A percentile compares a stretch with the other conserved stretches of the same genome.
Conservation (phyloP, 2,113 vertebrate species). For the Oreotrochilus melanogaster region DNA sequence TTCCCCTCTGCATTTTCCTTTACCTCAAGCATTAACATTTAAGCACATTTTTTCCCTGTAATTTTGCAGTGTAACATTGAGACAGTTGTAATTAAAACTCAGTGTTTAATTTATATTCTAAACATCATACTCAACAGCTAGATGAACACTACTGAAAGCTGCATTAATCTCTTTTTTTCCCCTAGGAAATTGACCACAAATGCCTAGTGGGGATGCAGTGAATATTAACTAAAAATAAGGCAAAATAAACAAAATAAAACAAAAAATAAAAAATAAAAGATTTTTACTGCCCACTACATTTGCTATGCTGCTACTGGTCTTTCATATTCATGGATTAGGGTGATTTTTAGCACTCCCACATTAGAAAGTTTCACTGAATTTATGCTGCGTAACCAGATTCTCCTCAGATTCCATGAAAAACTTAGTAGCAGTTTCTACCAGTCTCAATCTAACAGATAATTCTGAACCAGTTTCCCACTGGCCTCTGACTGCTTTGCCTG, state of each 20-base stretch:
- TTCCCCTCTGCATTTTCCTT: background rate
- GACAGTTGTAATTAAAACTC: background rate
- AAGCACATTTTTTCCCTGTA: background rate
- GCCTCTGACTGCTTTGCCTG: background rate
- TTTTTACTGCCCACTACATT: background rate
- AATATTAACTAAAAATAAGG: background rate
- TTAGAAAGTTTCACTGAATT: background rate
- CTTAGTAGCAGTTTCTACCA: background rate
- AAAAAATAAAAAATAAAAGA: no score
- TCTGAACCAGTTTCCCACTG: background rate
- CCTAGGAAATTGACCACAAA: background rate
- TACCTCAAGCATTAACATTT: background rate
- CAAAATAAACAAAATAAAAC: no score
- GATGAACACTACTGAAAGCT: background rate
- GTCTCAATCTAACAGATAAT: background rate
- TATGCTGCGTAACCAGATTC: background rate
- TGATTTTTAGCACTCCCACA: background rate
- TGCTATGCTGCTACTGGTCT: background rate
- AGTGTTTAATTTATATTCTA: background rate
- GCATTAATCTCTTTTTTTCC: background rate
- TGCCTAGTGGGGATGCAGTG: accelerated
- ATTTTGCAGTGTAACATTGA: background rate
- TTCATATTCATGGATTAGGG: background rate
- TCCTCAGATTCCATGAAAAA: background rate
- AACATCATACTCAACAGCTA: background rate